Percentiles rank a stretch among this genome's conserved stretches.
These are phyloP conservation scores for Acrocephalus arundinaceus DNA, from an alignment of 2,113 vertebrate genomes.

Conservation along the genomic window DNA sequence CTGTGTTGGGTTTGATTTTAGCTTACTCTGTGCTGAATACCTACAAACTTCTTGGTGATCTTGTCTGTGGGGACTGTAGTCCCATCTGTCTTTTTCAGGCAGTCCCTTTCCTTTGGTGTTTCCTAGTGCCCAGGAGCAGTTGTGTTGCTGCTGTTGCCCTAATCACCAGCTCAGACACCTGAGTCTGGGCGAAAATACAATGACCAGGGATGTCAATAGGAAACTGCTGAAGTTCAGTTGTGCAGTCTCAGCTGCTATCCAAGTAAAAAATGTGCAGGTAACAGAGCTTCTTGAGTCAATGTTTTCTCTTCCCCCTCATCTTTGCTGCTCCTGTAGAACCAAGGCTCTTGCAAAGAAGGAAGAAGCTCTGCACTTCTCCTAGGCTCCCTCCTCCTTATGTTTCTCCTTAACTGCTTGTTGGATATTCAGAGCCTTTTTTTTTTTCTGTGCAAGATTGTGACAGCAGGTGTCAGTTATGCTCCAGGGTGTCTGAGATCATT, in stretches of 20 bases:
- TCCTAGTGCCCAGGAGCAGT: not conserved
- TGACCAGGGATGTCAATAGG: not conserved
- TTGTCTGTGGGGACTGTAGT: not conserved
- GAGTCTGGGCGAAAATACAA: not conserved
- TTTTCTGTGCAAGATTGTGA: not conserved
- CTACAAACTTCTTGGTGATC: not conserved
- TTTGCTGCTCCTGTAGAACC: not conserved
- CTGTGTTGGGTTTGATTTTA: not conserved
- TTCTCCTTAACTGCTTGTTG: not conserved
- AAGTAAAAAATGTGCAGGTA: not conserved
- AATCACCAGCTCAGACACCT: not conserved
- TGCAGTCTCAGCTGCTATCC: not conserved
- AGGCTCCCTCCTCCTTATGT: not conserved
- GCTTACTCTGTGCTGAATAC: not conserved
- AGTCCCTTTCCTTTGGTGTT: not conserved
- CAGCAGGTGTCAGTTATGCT: constrained; percentile 37
- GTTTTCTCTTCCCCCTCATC: not conserved
- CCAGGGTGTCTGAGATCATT: not conserved
- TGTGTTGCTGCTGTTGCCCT: not conserved
- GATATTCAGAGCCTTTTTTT: not conserved
- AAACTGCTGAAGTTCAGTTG: not conserved
- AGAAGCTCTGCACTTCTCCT: not conserved
- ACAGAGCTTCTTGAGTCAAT: not conserved
- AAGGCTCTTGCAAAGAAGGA: not conserved
- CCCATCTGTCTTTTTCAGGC: not conserved